Percentiles rank a stretch among this genome's conserved stretches.
Conservation (phyloP, 1,140 invertebrate species). For the Megathymus violae region DNA sequence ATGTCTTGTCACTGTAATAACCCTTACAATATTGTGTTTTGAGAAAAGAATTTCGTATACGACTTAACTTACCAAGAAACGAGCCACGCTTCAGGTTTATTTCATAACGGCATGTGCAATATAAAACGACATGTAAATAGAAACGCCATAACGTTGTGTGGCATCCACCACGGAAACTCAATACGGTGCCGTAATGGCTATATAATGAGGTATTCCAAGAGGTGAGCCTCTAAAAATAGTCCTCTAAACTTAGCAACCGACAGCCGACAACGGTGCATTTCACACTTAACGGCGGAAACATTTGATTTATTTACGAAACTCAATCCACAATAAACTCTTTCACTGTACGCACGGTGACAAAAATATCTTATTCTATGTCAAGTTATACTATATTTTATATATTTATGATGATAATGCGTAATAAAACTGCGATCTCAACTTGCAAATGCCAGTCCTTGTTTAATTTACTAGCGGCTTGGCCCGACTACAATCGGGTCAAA, state of each 20-base stretch:
- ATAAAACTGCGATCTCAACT: too few relatives aligned
- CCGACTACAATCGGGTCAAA: too few relatives aligned
- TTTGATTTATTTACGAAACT: conserved; percentile 31
- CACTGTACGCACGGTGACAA: conserved; percentile 7
- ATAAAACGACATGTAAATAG: background rate
- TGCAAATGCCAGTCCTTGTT: too few relatives aligned
- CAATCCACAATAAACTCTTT: conserved; percentile 13
- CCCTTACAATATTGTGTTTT: too few relatives aligned
- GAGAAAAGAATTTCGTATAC: too few relatives aligned
- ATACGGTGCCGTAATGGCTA: conserved; percentile 26
- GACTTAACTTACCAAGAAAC: too few relatives aligned
- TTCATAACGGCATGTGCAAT: background rate
- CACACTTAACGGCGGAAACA: conserved; percentile 25
- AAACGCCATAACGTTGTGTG: background rate
- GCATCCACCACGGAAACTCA: conserved; percentile 23
- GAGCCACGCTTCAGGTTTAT: background rate
- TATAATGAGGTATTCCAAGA: conserved; percentile 25
- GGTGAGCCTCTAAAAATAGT: conserved; percentile 20
- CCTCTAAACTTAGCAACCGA: conserved; percentile 26
- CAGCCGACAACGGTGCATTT: conserved; percentile 11
- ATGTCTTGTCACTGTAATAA: too few relatives aligned
- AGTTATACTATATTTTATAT: too few relatives aligned
- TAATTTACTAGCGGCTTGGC: too few relatives aligned
- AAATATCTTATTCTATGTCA: conserved; percentile 5
- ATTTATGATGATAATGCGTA: too few relatives aligned